Base-by-base conservation (phyloP, 2,113 vertebrate species). In the Sardina pilchardus region DNA sequence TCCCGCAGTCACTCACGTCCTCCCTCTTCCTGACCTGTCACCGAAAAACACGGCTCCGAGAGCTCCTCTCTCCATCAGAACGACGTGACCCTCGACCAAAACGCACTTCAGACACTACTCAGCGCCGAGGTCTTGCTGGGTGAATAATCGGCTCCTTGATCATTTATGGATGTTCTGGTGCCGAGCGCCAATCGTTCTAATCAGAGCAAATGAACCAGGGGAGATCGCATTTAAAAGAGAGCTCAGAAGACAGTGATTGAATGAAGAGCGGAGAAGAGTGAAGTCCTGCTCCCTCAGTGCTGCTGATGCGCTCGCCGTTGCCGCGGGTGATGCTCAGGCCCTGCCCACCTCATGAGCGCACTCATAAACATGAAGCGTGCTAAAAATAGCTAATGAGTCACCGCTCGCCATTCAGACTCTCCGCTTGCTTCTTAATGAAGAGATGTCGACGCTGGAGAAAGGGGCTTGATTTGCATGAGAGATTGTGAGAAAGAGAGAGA, bases 391-490 rank as follows among this genome's bases (percentile, higher is more conserved):
- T 71, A 7, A 71, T 85, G 88, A 89, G 78, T 87, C 88, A 81
- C 44, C 43, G 44, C 50, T 86, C 16, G 83, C 63, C 63, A 75
- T 71, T 82, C 19, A 83, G 67, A 45, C 48, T 71, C 48, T 71
- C 84, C 34, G n/a, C 81, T 83, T 83, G 75, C 82, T 85, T 85
- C 80, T 83, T 90, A 89, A 86, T 88, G 85, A 88, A 90, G 67
- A 56, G 44, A 81, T 45, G 81, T 45, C 56, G 56, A 19, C 21
- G 10, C 34, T 6, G 12, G 53, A 75, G 75, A 71, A 1, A 9
- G 14, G 7, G 1, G 6, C 48, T 21, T 43, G 21, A 59, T 86
- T 83, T 81, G 30, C 85, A 82, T 84, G 42, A 84, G 44, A n/a
- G n/a, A n/a, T n/a, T n/a, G n/a, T n/a, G n/a, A n/a, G n/a, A n/a